These are phyloP conservation scores for Phyllostomus hastatus DNA, from an alignment of 2,113 vertebrate species.

Conservation along the genomic window DNA sequence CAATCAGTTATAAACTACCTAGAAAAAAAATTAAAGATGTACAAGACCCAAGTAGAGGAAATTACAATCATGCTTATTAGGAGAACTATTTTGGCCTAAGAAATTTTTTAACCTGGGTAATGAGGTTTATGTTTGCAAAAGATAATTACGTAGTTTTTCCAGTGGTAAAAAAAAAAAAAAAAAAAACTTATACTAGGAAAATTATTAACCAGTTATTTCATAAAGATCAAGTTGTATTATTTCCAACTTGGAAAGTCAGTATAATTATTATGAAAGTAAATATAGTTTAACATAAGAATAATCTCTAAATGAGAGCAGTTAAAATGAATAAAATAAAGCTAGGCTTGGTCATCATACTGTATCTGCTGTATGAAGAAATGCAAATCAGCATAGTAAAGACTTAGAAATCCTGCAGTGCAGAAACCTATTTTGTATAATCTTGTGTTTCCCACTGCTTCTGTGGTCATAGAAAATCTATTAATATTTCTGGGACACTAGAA, in stretches of 20 bases:
- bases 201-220: neutral
- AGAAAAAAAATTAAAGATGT: neutral
- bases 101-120: neutral
- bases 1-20: neutral
- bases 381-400: neutral
- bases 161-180: neutral
- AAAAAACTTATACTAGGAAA: neutral
- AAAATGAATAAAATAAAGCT: neutral
- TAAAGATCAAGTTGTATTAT: neutral
- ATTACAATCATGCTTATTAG: neutral
- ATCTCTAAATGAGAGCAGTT: conserved; percentile 8
- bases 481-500: neutral
- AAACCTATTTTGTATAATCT: neutral
- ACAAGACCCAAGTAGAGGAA: neutral
- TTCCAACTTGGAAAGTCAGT: neutral
- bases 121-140: neutral
- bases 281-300: neutral
- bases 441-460: neutral
- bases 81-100: neutral
- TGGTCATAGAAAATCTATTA: neutral
- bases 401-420: neutral
- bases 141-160: neutral
- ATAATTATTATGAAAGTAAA: neutral
- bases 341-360: neutral
- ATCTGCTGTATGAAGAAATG: neutral